A percentile compares a stretch with the other conserved stretches of the same genome.
Evolutionary conservation across 37 sponge, comb jelly and placozoan genomes (phyloP).

Genomic region (Theonella swinhoei): DNA sequence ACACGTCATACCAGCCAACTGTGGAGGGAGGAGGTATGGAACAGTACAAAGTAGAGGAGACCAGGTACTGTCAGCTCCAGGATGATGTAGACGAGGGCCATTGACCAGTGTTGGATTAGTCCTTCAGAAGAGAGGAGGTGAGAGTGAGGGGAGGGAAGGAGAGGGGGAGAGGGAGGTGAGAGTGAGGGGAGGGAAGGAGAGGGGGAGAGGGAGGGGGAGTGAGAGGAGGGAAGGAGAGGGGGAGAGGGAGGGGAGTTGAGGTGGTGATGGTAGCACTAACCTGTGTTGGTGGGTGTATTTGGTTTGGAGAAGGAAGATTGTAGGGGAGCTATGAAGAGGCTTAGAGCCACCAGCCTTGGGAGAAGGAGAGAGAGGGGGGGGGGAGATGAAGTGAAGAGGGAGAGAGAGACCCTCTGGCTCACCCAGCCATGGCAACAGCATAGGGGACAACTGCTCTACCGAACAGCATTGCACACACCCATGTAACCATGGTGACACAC

Average conservation of each 20-base stretch:
- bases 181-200: slow-evolving; percentile 9
- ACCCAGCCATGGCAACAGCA: slow-evolving; percentile 55
- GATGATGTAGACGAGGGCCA: slow-evolving; percentile 33
- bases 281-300: slow-evolving; percentile 10
- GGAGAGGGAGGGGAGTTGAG: background rate
- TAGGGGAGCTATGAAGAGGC: slow-evolving; percentile 65
- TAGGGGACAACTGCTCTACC: slow-evolving; percentile 40
- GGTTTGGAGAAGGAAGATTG: slow-evolving; percentile 72
- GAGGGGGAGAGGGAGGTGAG: slow-evolving; percentile 32
- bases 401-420: background rate
- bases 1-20: slow-evolving; percentile 18
- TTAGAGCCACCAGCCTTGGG: slow-evolving; percentile 39
- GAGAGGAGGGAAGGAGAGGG: slow-evolving; percentile 20
- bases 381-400: background rate
- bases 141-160: background rate
- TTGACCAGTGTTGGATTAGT: slow-evolving; percentile 35
- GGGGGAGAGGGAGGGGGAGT: slow-evolving; percentile 14
- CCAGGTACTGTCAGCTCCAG: slow-evolving; percentile 34
- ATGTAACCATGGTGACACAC: slow-evolving; percentile 58
- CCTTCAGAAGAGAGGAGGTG: slow-evolving; percentile 8
- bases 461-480: slow-evolving; percentile 73
- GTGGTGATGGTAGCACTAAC: background rate
- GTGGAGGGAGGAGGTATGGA: slow-evolving; percentile 9
- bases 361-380: background rate
- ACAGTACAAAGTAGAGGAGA: slow-evolving; percentile 8